Evolutionary conservation across 2,888 invertebrate genomes (phyloP).

Genomic region (Stenichneumon culpator): DNA sequence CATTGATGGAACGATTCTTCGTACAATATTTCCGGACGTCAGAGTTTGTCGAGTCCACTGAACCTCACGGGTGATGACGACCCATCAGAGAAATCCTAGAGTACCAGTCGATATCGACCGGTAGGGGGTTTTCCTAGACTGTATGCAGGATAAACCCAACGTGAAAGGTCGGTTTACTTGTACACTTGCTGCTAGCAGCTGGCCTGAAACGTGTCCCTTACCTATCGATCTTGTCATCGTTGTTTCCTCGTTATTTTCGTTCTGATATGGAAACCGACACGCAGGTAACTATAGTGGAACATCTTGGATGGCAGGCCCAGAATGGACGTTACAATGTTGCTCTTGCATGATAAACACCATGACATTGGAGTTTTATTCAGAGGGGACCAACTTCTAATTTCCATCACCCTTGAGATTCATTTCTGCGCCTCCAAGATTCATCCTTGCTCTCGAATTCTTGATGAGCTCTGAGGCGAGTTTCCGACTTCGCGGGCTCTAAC

Average conservation of each 20-base stretch:
- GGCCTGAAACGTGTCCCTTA: slow-evolving; percentile 24
- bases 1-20: background rate
- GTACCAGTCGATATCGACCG: slow-evolving; percentile 54
- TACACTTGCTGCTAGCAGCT: slow-evolving; percentile 7
- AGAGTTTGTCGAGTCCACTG: slow-evolving; percentile 16
- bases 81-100: slow-evolving; percentile 22
- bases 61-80: slow-evolving; percentile 27
- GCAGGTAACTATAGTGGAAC: background rate
- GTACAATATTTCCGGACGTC: slow-evolving; percentile 9
- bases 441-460: slow-evolving; percentile 2
- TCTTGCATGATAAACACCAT: background rate
- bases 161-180: slow-evolving; percentile 21
- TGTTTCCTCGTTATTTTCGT: background rate
- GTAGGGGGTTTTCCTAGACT: slow-evolving; percentile 50
- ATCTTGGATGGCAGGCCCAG: background rate
- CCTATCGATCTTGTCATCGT: slow-evolving; percentile 29
- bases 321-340: background rate
- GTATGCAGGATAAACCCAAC: slow-evolving; percentile 34
- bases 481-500: background rate
- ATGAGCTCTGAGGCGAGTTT: background rate
- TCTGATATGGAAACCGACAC: background rate
- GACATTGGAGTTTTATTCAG: background rate
- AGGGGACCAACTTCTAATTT: background rate
- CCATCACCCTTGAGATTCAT: background rate
- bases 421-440: background rate